These are phyloP conservation scores for Auanema freiburgensis DNA, from an alignment of 2,888 invertebrate genomes.

Conservation along the genomic window DNA sequence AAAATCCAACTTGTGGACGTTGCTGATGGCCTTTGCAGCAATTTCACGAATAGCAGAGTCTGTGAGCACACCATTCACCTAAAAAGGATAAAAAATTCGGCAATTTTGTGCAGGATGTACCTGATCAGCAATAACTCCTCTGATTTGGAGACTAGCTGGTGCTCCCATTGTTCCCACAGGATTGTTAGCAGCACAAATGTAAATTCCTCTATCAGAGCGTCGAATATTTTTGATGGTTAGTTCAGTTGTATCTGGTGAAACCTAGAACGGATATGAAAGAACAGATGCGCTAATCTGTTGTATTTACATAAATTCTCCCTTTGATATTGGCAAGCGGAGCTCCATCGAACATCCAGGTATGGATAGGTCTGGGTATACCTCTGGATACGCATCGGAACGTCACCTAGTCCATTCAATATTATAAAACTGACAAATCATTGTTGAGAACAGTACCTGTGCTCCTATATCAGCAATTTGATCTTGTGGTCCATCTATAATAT, in stretches of 20 bases:
- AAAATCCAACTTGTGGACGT: slow-evolving; percentile 15
- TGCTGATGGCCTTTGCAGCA: slow-evolving; percentile 16
- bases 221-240: slow-evolving; percentile 50
- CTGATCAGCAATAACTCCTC: slow-evolving; percentile 43
- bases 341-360: slow-evolving; percentile 84
- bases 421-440: background rate
- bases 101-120: background rate
- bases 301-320: slow-evolving; percentile 42
- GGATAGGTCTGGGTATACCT: slow-evolving; percentile 82
- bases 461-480: slow-evolving; percentile 68
- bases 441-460: slow-evolving; percentile 21
- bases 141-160: slow-evolving; percentile 65
- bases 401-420: slow-evolving; percentile 67
- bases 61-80: slow-evolving; percentile 14
- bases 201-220: slow-evolving; percentile 55
- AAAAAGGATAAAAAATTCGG: background rate
- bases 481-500: slow-evolving; percentile 51
- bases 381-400: slow-evolving; percentile 80
- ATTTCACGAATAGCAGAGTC: slow-evolving; percentile 15
- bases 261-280: slow-evolving; percentile 22
- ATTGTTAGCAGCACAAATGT: slow-evolving; percentile 64
- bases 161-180: slow-evolving; percentile 66
- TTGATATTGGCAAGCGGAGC: slow-evolving; percentile 57
- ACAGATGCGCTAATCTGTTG: background rate
- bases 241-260: slow-evolving; percentile 56